Evolutionary conservation across 2,797 vertebrate genomes (phyloP).

Genomic region (Pempheris klunzingeri): DNA sequence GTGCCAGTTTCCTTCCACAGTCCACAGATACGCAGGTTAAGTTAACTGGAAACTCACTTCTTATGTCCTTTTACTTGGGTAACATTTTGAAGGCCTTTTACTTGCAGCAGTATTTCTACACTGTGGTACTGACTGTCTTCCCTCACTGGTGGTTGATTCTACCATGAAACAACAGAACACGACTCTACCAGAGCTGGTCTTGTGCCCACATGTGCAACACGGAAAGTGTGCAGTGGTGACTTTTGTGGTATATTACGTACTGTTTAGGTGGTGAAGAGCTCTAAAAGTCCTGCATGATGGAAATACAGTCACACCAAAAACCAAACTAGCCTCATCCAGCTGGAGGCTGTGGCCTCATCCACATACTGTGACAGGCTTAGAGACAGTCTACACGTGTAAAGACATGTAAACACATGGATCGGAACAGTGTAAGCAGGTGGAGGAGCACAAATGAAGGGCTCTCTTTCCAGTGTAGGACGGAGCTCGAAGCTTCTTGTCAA

Average conservation of each 20-base stretch:
- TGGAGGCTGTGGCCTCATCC: constrained; percentile 10
- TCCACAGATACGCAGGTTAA: not conserved
- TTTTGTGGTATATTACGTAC: constrained; percentile 20
- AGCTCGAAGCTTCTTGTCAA: constrained; percentile 8
- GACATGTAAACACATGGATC: not conserved
- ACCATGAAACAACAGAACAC: constrained; percentile 10
- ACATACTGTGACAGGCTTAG: not conserved
- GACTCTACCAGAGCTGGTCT: not conserved
- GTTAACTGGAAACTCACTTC: not conserved
- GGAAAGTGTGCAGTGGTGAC: constrained; percentile 16
- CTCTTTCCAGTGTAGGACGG: not conserved
- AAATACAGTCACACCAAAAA: constrained; percentile 25
- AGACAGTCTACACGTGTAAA: constrained; percentile 18
- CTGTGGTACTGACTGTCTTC: not conserved
- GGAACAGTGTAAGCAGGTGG: not conserved
- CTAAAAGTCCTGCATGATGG: constrained; percentile 4
- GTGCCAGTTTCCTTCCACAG: not conserved
- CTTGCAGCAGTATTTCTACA: not conserved
- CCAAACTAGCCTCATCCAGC: not conserved
- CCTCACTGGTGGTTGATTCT: not conserved
- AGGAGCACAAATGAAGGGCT: constrained; percentile 1
- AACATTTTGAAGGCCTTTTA: not conserved
- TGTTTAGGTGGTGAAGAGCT: constrained; percentile 15
- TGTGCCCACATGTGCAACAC: constrained; percentile 10
- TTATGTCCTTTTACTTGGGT: not conserved